These are phyloP conservation scores for Calycopis cecrops DNA, from an alignment of 1,140 invertebrate genomes.

Conservation along the genomic window DNA sequence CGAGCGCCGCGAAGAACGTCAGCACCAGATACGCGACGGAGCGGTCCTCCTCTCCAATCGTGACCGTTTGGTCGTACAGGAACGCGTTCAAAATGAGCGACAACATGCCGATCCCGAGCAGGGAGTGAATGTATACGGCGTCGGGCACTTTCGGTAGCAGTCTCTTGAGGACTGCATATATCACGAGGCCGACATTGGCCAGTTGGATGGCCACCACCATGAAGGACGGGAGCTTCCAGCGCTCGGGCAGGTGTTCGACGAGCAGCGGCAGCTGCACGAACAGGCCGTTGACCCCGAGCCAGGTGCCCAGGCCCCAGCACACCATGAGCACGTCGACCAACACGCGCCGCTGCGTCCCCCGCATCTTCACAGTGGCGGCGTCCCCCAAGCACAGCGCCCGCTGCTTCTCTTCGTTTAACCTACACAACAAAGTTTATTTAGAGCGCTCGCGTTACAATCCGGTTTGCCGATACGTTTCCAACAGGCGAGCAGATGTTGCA, in stretches of 20 bases:
- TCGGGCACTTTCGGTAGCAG: slow-evolving; percentile 76
- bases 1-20: slow-evolving; percentile 87
- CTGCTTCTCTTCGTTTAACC: slow-evolving; percentile 55
- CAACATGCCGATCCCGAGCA: slow-evolving; percentile 80
- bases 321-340: slow-evolving; percentile 83
- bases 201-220: slow-evolving; percentile 89
- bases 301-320: slow-evolving; percentile 91
- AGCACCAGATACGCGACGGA: slow-evolving; percentile 85
- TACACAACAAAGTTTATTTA: slow-evolving; percentile 19
- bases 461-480: background rate
- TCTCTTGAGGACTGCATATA: slow-evolving; percentile 77
- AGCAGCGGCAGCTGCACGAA: slow-evolving; percentile 93
- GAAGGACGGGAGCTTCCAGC: slow-evolving; percentile 91
- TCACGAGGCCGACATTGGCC: slow-evolving; percentile 89
- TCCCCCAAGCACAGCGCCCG: slow-evolving; percentile 46
- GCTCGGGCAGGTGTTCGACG: slow-evolving; percentile 88
- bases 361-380: slow-evolving; percentile 35
- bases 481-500: no score
- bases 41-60: slow-evolving; percentile 76
- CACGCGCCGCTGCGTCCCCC: slow-evolving; percentile 67
- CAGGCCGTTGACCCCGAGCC: slow-evolving; percentile 93
- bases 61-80: slow-evolving; percentile 81
- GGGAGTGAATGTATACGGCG: slow-evolving; percentile 79
- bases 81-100: slow-evolving; percentile 83
- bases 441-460: background rate